Base-by-base conservation (phyloP, 2,113 vertebrate species). In the Empidonax alnorum region DNA sequence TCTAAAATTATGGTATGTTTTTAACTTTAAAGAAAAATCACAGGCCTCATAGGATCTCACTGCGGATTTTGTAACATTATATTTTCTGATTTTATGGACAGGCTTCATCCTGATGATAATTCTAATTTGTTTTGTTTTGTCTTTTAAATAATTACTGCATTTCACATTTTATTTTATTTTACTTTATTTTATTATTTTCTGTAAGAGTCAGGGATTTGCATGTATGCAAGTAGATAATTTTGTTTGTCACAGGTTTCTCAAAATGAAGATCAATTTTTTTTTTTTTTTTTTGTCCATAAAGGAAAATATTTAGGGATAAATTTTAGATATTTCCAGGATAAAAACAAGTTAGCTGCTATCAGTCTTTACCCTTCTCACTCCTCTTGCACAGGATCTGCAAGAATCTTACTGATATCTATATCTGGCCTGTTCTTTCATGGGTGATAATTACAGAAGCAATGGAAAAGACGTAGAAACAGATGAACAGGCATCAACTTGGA, bases 401-500 rank as follows among this genome's bases (percentile, higher is more conserved):
- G 52, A 80, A 74, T 76, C 63, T 80, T 82, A 46, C 42, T 58
- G 49, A 55, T 66, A 63, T 69, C 71, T 82, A 13, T 89, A 71
- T 78, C 80, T 83, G 67, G 31, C 41, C 90, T 73, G 53, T 59
- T 81, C 61, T 89, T 95, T 87, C 74, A 47, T 10, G 56, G 39
- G 52, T 84, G 89, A 89, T 94, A 94, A 90, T 94, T 94, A 72
- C 37, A 81, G 71, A 92, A 87, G 31, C 2, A 8, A 58, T 84
- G 50, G 58, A 75, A 87, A 92, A 89, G 69, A 79, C 75, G 66
- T 47, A 42, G 44, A 76, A 93, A 50, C 28, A 84, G 81, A 91
- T 83, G 84, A 94, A 91, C 49, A 79, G 35, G 41, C 77, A 84
- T 79, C 89, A 87, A 44, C 75, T 93, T 92, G 77, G 84, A 91